Percentiles rank a stretch among this genome's conserved stretches.
Evolutionary conservation across 2,888 invertebrate genomes (phyloP).

Genomic region (Colostygia pectinataria): DNA sequence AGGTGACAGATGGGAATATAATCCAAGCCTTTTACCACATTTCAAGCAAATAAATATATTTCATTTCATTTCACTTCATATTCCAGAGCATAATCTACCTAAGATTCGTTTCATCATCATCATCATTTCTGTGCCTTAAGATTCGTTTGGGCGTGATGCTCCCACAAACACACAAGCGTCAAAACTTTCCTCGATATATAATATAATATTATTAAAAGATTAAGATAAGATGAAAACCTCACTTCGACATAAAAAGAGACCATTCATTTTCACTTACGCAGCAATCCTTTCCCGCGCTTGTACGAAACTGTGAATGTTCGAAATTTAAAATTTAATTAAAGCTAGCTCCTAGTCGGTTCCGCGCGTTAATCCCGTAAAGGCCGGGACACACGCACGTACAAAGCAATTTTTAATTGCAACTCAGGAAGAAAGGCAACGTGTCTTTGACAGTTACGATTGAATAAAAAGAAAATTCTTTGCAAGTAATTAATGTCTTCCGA

Average conservation of each 20-base stretch:
- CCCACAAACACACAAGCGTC: too few relatives aligned
- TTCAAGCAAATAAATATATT: too few relatives aligned
- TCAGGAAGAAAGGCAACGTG: slow-evolving; percentile 53
- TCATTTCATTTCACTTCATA: too few relatives aligned
- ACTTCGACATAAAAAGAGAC: slow-evolving; percentile 19
- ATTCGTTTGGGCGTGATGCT: too few relatives aligned
- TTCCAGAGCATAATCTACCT: too few relatives aligned
- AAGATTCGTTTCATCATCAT: too few relatives aligned
- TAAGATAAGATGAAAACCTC: slow-evolving; percentile 5
- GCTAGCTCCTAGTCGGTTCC: slow-evolving; percentile 44
- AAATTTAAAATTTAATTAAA: slow-evolving; percentile 65
- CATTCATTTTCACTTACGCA: slow-evolving; percentile 37
- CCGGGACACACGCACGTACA: slow-evolving; percentile 65
- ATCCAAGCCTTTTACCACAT: too few relatives aligned
- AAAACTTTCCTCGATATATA: too few relatives aligned
- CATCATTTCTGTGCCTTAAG: too few relatives aligned
- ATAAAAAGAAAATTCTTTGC: slow-evolving; percentile 50
- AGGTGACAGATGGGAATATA: too few relatives aligned
- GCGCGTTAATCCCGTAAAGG: slow-evolving; percentile 69
- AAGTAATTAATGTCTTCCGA: slow-evolving; percentile 9
- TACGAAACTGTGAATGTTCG: slow-evolving; percentile 27
- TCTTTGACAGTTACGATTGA: slow-evolving; percentile 71
- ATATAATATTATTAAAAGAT: too few relatives aligned
- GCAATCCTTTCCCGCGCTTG: slow-evolving; percentile 45
- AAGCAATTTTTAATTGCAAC: slow-evolving; percentile 76